Base-by-base conservation (phyloP, 2,888 invertebrate species). In the Drosophila conformis region DNA sequence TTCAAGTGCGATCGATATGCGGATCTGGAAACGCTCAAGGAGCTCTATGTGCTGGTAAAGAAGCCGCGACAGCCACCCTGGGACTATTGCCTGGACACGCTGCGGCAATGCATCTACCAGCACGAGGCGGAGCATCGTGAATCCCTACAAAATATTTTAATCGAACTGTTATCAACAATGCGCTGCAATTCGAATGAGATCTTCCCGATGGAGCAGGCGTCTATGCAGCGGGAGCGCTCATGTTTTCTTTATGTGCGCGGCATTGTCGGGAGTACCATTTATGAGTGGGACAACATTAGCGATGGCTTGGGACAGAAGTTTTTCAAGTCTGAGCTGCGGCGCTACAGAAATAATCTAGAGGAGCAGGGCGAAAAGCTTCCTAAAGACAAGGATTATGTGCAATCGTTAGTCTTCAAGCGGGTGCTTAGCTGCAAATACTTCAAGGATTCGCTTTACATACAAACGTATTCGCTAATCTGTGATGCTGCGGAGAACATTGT, bases 401-500 rank as follows among this genome's bases (percentile, higher is more conserved):
- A 62, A 4, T 46, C 56, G 56, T 35, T 67, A 5, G 31, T 88
- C 5, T 51, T 76, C 3, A 81, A 82, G 36, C 73, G 67, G 18
- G 69, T 89, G 1, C 63, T 60, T 0, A 10, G 49, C 42, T 70
- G 70, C n/a, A 91, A 91, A 53, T 73, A 78, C 35, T 87, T 91
- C 10, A 76, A 78, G n/a, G 91, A 91, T 48, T 58, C 89, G 0
- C 77, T 91, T n/a, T 92, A 91, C 52, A 70, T 91, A 71, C 90
- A 91, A 21, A 91, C 92, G 10, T 91, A 92, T 31, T 81, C 80
- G 2, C 42, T 90, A 38, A 38, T 91, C 54, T 90, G 92, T 18
- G 83, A 91, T 74, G 75, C 83, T 10, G 78, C 74, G n/a, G 91
- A 91, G 72, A 83, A 91, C 60, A 82, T 91, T 65, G 91, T 91